These are phyloP conservation scores for Pteronura brasiliensis DNA, from an alignment of 2,113 vertebrate genomes.

Conservation along the genomic window DNA sequence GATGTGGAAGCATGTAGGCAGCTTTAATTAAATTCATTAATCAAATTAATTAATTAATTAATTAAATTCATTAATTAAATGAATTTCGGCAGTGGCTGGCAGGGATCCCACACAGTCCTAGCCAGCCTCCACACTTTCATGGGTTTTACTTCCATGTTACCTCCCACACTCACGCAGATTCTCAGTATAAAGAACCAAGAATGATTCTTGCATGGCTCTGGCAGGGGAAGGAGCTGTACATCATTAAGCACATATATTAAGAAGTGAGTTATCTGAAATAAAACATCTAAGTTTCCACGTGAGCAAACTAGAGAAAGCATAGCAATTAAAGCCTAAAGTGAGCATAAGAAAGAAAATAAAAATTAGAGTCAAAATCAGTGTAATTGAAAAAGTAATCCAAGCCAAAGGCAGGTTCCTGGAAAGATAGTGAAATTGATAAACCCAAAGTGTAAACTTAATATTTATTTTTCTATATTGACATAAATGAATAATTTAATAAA, in stretches of 20 bases:
- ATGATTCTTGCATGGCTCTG: neutral
- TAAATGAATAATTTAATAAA: neutral
- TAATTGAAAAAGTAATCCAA: neutral
- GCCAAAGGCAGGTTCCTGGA: neutral
- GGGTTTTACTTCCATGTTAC: neutral
- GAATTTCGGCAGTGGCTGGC: neutral
- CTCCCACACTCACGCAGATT: neutral
- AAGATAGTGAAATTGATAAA: neutral
- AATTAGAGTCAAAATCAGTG: neutral
- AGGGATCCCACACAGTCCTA: no score
- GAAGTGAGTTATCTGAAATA: neutral
- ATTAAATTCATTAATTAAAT: no score
- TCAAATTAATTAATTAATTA: no score
- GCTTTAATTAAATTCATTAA: neutral
- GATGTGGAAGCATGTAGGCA: fast-evolving
- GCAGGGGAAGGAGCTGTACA: neutral
- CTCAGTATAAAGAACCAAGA: neutral
- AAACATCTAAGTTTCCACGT: neutral
- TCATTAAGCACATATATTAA: neutral
- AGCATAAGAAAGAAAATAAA: neutral
- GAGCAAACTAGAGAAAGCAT: neutral
- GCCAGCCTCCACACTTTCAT: fast-evolving
- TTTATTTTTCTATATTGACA: neutral
- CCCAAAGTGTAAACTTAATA: neutral
- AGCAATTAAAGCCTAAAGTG: neutral